These are phyloP conservation scores for Stenodera caucasica DNA, from an alignment of 2,888 invertebrate genomes.

Conservation along the genomic window DNA sequence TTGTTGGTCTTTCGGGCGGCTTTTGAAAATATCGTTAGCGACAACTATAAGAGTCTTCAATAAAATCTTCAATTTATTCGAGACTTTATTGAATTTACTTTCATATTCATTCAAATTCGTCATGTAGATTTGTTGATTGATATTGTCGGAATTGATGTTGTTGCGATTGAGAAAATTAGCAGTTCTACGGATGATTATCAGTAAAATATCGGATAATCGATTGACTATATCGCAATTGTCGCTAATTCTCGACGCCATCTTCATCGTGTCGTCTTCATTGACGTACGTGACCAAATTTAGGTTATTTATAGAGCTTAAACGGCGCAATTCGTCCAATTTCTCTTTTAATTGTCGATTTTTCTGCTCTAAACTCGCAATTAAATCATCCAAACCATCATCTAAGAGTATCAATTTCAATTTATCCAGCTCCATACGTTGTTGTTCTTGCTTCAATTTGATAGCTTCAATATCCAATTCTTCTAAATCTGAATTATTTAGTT, in stretches of 20 bases:
- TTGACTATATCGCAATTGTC: constrained; percentile 48
- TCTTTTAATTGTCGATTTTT: constrained; percentile 49
- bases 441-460: constrained; percentile 43
- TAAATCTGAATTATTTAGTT: constrained; percentile 43
- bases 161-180: constrained; percentile 52
- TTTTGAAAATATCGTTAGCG: constrained; percentile 54
- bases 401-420: constrained; percentile 42
- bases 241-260: constrained; percentile 49
- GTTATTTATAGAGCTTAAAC: constrained; percentile 45
- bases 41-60: constrained; percentile 53
- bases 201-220: constrained; percentile 52
- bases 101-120: constrained; percentile 45
- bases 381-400: constrained; percentile 52
- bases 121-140: constrained; percentile 43
- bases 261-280: constrained; percentile 48
- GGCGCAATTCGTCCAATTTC: constrained; percentile 52
- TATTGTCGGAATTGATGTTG: constrained; percentile 52
- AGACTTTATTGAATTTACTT: constrained; percentile 44
- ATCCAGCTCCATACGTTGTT: constrained; percentile 45
- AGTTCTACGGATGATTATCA: constrained; percentile 51
- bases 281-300: constrained; percentile 50
- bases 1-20: constrained; percentile 53
- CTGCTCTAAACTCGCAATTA: constrained; percentile 50
- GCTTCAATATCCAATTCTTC: constrained; percentile 46
- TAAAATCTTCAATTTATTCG: constrained; percentile 48